phyloP scores from a whole-genome alignment of 2,113 vertebrate genomes.

The Tympanuchus pallidicinctus region DNA sequence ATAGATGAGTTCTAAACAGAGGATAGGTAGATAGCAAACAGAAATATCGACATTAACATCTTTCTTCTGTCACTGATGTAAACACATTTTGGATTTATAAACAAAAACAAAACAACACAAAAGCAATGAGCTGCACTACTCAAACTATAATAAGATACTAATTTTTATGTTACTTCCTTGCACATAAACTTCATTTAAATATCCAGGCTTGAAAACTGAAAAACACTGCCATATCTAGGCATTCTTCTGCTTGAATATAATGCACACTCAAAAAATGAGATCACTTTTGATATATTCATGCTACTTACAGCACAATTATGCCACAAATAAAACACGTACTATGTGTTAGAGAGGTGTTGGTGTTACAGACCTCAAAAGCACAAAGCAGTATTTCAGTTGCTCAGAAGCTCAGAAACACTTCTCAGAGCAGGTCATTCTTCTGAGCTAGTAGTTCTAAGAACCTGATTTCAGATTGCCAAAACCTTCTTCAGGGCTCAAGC shows the following conservation, averaged over 20 bases:
- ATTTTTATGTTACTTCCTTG: constrained; percentile 9
- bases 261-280: background rate
- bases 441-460: background rate
- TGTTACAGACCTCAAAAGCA: background rate
- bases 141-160: constrained; percentile 18
- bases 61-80: background rate
- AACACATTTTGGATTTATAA: background rate
- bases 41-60: background rate
- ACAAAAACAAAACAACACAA: background rate
- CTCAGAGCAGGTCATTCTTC: constrained; percentile 6
- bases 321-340: background rate
- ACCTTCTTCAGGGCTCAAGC: background rate
- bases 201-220: background rate
- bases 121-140: background rate
- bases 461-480: constrained; percentile 6
- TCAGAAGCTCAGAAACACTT: background rate
- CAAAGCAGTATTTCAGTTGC: background rate
- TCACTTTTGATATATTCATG: background rate
- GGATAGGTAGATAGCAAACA: background rate
- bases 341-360: background rate
- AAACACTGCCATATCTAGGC: background rate
- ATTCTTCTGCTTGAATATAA: background rate
- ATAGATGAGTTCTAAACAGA: background rate
- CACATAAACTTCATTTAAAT: background rate
- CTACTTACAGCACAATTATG: background rate